phyloP scores from a whole-genome alignment of 2,797 vertebrate genomes.

The Oreonectes daqikongensis region DNA sequence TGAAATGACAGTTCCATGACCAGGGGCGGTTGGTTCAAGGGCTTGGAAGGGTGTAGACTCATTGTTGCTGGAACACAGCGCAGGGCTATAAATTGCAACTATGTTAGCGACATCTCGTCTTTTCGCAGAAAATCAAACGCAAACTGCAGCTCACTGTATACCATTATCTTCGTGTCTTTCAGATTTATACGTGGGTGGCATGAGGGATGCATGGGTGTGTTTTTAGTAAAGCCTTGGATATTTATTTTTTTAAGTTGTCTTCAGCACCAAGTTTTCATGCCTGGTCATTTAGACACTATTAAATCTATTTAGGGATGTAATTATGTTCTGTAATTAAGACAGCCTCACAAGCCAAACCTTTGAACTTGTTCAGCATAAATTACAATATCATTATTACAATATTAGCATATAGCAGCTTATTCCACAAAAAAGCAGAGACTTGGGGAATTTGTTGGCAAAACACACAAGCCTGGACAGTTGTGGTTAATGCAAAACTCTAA shows the following conservation, averaged over 20 bases:
- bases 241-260: not conserved
- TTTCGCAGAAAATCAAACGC: too few species aligned
- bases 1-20: conserved; percentile 48
- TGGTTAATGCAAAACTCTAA: not conserved
- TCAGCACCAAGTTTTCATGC: not conserved
- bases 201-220: not conserved
- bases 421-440: not conserved
- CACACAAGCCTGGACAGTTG: not conserved
- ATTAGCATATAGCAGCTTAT: not conserved
- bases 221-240: not conserved
- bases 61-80: not conserved
- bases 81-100: not conserved
- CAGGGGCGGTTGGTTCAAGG: conserved; percentile 49
- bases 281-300: not conserved
- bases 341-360: not conserved
- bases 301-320: not conserved
- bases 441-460: not conserved
- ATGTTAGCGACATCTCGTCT: not conserved
- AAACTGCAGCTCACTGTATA: not conserved
- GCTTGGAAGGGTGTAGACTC: conserved; percentile 19
- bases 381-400: conserved; percentile 11
- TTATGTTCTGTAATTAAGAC: conserved; percentile 1
- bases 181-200: not conserved
- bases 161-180: not conserved
- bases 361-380: conserved; percentile 2